Conservation (phyloP, 2,797 vertebrate genomes). For the Odontamblyopus rebecca region DNA sequence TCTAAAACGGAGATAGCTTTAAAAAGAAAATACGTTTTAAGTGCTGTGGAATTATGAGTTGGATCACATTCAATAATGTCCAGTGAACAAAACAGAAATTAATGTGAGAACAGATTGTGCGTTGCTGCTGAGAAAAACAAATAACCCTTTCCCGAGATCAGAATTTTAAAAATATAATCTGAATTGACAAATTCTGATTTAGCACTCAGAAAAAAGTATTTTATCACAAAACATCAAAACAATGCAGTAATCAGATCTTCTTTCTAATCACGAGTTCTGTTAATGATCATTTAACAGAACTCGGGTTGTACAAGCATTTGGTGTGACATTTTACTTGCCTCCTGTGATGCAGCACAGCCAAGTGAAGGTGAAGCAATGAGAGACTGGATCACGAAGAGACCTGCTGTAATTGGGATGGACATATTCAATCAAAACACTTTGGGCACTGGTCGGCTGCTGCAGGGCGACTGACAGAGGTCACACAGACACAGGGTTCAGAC, state of each 20-base stretch:
- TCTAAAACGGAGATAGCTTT: no score
- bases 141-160: neutral
- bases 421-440: constrained; percentile 75
- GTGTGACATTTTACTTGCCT: constrained; percentile 44
- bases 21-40: no score
- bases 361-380: constrained; percentile 65
- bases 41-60: neutral
- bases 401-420: constrained; percentile 69
- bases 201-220: neutral
- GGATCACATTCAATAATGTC: neutral
- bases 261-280: constrained; percentile 15
- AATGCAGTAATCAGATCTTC: constrained; percentile 23
- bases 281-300: constrained; percentile 21
- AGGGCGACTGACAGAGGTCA: constrained; percentile 46
- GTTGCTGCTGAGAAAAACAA: no score
- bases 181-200: neutral
- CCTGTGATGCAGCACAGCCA: constrained; percentile 57
- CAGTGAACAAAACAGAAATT: neutral
- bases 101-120: neutral
- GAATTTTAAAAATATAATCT: neutral
- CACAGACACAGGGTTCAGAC: constrained; percentile 21
- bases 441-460: constrained; percentile 52
- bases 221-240: constrained; percentile 1
- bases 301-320: constrained; percentile 57
- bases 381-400: constrained; percentile 60